A percentile compares a stretch with the other conserved stretches of the same genome.
phyloP scores from a whole-genome alignment of 2,888 invertebrate genomes.

The Apamea sordens region DNA sequence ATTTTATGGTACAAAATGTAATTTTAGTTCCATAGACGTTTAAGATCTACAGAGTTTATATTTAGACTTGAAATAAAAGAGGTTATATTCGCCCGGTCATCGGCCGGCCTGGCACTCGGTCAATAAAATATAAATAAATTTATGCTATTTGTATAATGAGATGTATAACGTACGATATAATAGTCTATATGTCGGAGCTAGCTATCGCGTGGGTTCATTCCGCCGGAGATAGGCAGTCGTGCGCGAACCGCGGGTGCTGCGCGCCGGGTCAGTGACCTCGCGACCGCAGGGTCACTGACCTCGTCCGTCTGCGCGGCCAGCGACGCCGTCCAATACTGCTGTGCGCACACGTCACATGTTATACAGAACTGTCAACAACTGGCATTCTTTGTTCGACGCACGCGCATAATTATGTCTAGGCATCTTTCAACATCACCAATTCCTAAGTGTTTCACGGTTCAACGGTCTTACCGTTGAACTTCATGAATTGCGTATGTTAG shows the following conservation, averaged over 20 bases:
- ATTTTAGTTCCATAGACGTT: constrained; percentile 88
- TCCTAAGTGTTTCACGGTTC: neutral
- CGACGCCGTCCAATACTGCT: constrained; percentile 26
- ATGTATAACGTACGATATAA: constrained; percentile 72
- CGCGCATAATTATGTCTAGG: neutral
- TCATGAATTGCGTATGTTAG: neutral
- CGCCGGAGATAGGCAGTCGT: constrained; percentile 68
- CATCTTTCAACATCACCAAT: neutral
- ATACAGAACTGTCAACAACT: neutral
- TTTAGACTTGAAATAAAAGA: constrained; percentile 79
- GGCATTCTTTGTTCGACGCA: neutral
- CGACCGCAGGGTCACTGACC: constrained; percentile 7
- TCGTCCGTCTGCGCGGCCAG: constrained; percentile 7
- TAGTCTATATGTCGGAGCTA: constrained; percentile 76
- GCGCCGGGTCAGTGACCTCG: constrained; percentile 11
- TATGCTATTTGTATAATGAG: constrained; percentile 74
- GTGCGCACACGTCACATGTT: neutral
- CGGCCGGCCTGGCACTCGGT: constrained; percentile 69
- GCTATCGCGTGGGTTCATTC: constrained; percentile 77
- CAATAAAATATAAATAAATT: constrained; percentile 72
- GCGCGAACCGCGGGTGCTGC: constrained; percentile 16
- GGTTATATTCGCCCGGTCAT: constrained; percentile 72
- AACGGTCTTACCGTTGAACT: neutral
- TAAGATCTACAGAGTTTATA: constrained; percentile 88
- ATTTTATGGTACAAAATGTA: constrained; percentile 88